Evolutionary conservation across 1,140 invertebrate genomes (phyloP), one percentile per base, ranked within the genome.

Genomic region (Bathynomus jamesi): DNA sequence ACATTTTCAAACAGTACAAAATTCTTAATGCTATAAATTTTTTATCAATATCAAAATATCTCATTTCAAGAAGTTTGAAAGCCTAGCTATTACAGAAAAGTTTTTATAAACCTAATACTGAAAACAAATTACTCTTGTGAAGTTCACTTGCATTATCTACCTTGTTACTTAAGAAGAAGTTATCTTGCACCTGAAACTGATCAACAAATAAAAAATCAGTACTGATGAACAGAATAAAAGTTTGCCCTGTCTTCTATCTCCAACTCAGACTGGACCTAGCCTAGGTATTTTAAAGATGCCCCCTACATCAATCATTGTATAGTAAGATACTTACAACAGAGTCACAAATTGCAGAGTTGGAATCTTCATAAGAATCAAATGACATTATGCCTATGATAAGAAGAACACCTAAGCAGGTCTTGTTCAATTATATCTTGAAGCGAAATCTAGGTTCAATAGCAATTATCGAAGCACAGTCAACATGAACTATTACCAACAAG

Each of bases 311-410:
- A 32, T 25, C 5, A 17, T 24, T n/a, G 8, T 25, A 5, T 13
- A 53, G 25, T 27, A 61, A 11, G 61, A 61, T 61, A 70, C 68
- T 70, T 28, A 70, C 68, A 65, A 70, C 24, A 64, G 68, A 28
- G 21, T 70, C 68, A 28, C 61, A 25, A 62, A 70, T 70, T 70
- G 68, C 68, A 3, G 68, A 70, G 30, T 70, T 70, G 7, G 68
- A 70, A 30, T 70, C 68, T 62, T 70, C 68, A n/a, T 25, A 70
- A 46, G 63, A 61, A 21, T 67, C 65, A 32, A n/a, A n/a, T n/a
- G n/a, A n/a, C n/a, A n/a, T n/a, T n/a, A n/a, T n/a, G n/a, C n/a
- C n/a, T n/a, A n/a, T n/a, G n/a, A n/a, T n/a, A n/a, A n/a, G n/a
- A n/a, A n/a, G n/a, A n/a, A n/a, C n/a, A n/a, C n/a, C n/a, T n/a